Percentiles rank a stretch among this genome's conserved stretches.
phyloP scores from a whole-genome alignment of 1,140 invertebrate genomes.

The Aphelinus atriplicis region DNA sequence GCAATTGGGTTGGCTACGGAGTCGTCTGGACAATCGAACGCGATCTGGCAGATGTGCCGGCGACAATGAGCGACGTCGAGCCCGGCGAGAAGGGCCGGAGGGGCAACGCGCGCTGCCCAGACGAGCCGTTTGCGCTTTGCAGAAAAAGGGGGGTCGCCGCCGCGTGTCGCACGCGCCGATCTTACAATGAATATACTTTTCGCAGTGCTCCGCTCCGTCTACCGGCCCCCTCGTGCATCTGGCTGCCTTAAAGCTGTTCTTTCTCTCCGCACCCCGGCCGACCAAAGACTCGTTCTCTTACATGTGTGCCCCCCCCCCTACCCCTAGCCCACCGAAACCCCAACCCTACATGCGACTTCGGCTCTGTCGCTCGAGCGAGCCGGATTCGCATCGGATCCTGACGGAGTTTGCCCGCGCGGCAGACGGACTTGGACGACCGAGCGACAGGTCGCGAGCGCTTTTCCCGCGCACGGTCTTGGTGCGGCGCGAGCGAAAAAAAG shows the following conservation, averaged over 20 bases:
- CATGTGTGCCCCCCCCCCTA: neutral
- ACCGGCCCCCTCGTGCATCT: slow-evolving; percentile 55
- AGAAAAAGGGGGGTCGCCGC: slow-evolving; percentile 37
- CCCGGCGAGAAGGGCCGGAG: no score
- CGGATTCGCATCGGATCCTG: no score
- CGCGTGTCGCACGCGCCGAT: slow-evolving; percentile 65
- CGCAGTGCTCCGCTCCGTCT: slow-evolving; percentile 50
- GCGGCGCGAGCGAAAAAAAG: neutral
- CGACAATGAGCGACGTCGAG: slow-evolving; percentile 56
- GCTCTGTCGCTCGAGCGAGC: no score
- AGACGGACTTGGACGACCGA: no score
- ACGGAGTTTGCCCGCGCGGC: no score
- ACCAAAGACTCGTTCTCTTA: no score
- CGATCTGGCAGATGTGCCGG: slow-evolving; percentile 65
- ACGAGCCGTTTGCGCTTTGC: neutral
- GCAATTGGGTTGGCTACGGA: no score
- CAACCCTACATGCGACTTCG: no score
- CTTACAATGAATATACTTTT: slow-evolving; percentile 65
- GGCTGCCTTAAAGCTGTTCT: slow-evolving; percentile 58
- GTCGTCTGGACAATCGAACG: slow-evolving; percentile 59
- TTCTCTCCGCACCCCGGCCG: slow-evolving; percentile 41
- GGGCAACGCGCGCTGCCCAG: neutral
- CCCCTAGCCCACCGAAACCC: no score
- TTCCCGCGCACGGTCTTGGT: neutral
- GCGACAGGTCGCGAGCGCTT: no score